Percentiles rank a stretch among this genome's conserved stretches.
Conservation (phyloP, 2,888 invertebrate genomes). For the Lasioglossum villosulum region DNA sequence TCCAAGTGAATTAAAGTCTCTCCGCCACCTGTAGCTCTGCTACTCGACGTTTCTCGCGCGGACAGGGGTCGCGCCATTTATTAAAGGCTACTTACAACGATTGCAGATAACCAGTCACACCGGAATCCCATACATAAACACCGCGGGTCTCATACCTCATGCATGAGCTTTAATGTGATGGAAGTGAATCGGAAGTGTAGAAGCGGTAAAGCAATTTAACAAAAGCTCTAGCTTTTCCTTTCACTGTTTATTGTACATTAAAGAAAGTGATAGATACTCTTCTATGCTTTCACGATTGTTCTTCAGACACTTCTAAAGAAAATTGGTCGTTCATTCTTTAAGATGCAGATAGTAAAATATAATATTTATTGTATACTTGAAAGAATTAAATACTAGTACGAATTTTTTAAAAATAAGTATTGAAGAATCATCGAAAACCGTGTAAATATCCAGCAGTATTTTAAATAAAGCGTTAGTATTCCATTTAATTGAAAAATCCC, state of each 20-base stretch:
- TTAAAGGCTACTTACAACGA: slow-evolving; percentile 7
- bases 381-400: neutral
- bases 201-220: neutral
- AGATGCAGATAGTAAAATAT: neutral
- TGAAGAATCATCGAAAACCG: too few relatives aligned
- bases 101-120: neutral
- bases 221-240: neutral
- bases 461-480: neutral
- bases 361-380: neutral
- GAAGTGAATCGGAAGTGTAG: neutral
- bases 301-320: neutral
- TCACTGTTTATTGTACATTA: neutral
- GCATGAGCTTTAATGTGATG: neutral
- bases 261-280: neutral
- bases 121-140: neutral
- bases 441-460: neutral
- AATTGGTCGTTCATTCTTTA: neutral
- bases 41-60: slow-evolving; percentile 13
- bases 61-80: slow-evolving; percentile 17
- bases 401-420: neutral
- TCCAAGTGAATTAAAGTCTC: slow-evolving; percentile 73
- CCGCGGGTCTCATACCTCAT: neutral
- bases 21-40: slow-evolving; percentile 75
- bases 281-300: neutral
- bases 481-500: neutral